Evolutionary conservation across 2,113 vertebrate species (phyloP).

Genomic region (Ursus arctos): DNA sequence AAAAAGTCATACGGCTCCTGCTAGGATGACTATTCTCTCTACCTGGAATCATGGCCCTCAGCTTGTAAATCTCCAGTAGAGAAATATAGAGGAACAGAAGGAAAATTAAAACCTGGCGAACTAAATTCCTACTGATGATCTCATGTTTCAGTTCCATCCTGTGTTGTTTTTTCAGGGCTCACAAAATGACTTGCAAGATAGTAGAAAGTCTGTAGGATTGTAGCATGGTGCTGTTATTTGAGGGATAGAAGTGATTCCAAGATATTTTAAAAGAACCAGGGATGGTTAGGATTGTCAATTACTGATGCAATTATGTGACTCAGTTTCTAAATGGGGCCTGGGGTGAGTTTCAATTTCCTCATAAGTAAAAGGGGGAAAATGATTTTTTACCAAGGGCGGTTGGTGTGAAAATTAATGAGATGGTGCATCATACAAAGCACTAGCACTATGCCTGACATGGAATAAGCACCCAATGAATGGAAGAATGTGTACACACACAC

Average conservation of each 20-base stretch:
- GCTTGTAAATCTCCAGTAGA: not conserved
- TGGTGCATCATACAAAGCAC: not conserved
- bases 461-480: not conserved
- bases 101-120: not conserved
- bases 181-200: not conserved
- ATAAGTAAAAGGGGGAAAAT: not conserved
- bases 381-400: not conserved
- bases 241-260: not conserved
- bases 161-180: not conserved
- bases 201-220: not conserved
- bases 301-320: not conserved
- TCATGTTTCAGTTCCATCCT: not conserved
- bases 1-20: not conserved
- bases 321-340: not conserved
- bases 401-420: constrained; percentile 12
- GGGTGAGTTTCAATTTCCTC: not conserved
- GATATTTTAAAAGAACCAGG: not conserved
- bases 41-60: not conserved
- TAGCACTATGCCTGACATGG: not conserved
- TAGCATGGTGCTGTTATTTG: not conserved
- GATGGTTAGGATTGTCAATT: not conserved
- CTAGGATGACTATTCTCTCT: not conserved
- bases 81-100: not conserved
- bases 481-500: not conserved
- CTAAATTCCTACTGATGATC: not conserved